phyloP scores from a whole-genome alignment of 1,140 invertebrate genomes.

The Bombus waltoni region DNA sequence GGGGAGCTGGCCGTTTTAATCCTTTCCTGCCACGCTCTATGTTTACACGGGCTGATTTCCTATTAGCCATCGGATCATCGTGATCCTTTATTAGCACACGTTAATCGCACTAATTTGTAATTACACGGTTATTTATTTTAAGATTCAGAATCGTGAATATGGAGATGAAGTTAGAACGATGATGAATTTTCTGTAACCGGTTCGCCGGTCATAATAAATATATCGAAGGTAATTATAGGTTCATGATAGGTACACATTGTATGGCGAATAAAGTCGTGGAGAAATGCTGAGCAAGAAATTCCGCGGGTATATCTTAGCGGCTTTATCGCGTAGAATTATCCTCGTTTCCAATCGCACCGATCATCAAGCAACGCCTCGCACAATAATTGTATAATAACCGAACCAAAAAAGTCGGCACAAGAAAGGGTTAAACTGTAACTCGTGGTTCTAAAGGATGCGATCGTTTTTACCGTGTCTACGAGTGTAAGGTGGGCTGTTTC shows the following conservation, averaged over 20 bases:
- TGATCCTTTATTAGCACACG: not conserved
- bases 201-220: no score
- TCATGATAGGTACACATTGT: no score
- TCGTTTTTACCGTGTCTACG: conserved; percentile 16
- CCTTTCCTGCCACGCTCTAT: conserved; percentile 46
- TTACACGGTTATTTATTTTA: not conserved
- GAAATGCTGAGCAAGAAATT: not conserved
- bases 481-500: conserved; percentile 38
- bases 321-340: not conserved
- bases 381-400: not conserved
- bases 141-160: not conserved
- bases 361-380: not conserved
- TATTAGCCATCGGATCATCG: not conserved
- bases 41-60: conserved; percentile 12
- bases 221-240: no score
- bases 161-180: not conserved
- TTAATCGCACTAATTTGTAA: conserved; percentile 34
- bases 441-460: conserved; percentile 33
- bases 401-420: conserved; percentile 11
- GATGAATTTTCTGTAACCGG: no score
- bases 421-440: conserved; percentile 43
- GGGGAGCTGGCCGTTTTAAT: conserved; percentile 49
- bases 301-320: no score
- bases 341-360: not conserved
- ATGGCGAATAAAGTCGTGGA: not conserved